phyloP scores from a whole-genome alignment of 2,113 vertebrate genomes.

The Heptranchias perlo region DNA sequence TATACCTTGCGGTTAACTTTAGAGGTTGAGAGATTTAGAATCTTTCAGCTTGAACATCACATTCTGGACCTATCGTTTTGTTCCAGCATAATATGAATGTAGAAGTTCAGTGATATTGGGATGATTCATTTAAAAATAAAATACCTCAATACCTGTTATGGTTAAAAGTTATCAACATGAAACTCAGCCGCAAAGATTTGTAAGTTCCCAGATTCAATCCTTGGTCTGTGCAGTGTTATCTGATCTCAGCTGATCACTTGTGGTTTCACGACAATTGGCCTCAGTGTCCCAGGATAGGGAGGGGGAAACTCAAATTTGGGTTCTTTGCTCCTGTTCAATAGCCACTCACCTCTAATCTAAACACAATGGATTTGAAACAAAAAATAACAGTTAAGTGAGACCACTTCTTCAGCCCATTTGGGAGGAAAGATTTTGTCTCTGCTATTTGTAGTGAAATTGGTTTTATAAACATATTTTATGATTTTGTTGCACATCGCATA shows the following conservation, averaged over 20 bases:
- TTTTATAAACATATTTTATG: background rate
- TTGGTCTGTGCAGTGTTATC: background rate
- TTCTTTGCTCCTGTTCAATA: background rate
- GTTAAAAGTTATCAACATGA: background rate
- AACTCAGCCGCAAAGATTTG: background rate
- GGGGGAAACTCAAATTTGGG: too few species aligned
- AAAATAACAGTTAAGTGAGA: too few species aligned
- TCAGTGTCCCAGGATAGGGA: background rate
- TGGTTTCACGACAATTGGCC: background rate
- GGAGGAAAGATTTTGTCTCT: background rate
- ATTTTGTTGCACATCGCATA: background rate
- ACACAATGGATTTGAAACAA: background rate
- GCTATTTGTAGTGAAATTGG: background rate
- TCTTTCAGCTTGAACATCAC: background rate
- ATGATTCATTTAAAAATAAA: background rate
- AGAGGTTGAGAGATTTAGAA: background rate
- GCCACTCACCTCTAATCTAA: background rate
- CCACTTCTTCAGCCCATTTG: background rate
- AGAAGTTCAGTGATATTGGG: too few species aligned
- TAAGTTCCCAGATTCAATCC: background rate
- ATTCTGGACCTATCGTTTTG: too few species aligned
- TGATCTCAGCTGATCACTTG: background rate
- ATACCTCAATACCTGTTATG: background rate
- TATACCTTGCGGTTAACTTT: background rate
- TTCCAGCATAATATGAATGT: too few species aligned